These are phyloP conservation scores for Temnopleurus reevesii DNA, from an alignment of 53 echinoderm and acorn worm genomes.

Conservation along the genomic window DNA sequence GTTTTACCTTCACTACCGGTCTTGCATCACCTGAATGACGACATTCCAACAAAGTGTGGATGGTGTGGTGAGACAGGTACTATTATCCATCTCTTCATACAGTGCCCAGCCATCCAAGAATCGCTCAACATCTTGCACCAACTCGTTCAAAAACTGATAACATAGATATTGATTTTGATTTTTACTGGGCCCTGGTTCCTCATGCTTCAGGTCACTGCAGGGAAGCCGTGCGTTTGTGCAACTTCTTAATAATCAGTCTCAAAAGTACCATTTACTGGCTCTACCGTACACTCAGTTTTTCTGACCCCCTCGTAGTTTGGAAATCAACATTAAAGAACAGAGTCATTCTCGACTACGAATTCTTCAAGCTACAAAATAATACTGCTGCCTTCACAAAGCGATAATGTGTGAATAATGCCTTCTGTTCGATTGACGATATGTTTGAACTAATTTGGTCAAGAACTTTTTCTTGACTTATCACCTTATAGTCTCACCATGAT, in stretches of 20 bases:
- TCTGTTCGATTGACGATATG: not conserved
- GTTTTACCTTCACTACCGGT: too few relatives aligned
- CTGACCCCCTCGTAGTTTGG: constrained; percentile 34
- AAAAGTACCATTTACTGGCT: constrained; percentile 24
- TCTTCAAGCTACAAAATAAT: not conserved
- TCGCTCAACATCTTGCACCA: not conserved
- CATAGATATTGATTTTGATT: too few relatives aligned
- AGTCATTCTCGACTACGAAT: not conserved
- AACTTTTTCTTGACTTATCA: too few relatives aligned
- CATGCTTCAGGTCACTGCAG: not conserved
- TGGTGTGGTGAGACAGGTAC: constrained; percentile 40
- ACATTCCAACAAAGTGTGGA: not conserved
- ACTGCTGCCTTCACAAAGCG: not conserved
- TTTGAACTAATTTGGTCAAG: too few relatives aligned
- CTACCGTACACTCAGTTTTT: not conserved
- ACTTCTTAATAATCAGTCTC: constrained; percentile 38
- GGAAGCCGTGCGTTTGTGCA: too few relatives aligned
- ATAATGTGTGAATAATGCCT: not conserved
- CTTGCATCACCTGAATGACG: too few relatives aligned
- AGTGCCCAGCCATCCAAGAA: constrained; percentile 20
- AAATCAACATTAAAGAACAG: not conserved
- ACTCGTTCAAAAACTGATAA: too few relatives aligned
- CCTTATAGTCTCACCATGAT: too few relatives aligned
- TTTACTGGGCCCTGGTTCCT: constrained; percentile 26
- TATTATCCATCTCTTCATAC: constrained; percentile 30